These are phyloP conservation scores for Brachionus plicatilis DNA, from an alignment of 1,140 invertebrate species.

Conservation along the genomic window DNA sequence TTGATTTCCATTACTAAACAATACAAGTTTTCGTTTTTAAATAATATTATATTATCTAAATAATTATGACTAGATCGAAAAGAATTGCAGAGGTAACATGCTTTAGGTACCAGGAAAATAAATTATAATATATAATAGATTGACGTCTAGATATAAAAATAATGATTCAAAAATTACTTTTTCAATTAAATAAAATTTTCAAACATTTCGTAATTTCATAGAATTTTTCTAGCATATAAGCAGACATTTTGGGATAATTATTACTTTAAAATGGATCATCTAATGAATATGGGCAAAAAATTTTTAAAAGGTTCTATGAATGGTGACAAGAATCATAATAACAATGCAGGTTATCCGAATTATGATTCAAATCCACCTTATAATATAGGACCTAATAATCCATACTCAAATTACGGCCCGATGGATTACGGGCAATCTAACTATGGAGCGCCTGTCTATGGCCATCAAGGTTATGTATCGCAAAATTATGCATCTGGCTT, in stretches of 20 bases:
- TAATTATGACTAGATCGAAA: background rate
- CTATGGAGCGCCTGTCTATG: background rate
- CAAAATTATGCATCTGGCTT: background rate
- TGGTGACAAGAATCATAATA: background rate
- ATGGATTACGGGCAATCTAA: background rate
- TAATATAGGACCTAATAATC: background rate
- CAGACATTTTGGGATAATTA: background rate
- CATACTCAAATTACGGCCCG: background rate
- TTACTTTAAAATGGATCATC: background rate
- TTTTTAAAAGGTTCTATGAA: background rate
- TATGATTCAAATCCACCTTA: background rate
- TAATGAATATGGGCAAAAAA: slow-evolving; percentile 7
- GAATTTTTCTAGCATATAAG: background rate
- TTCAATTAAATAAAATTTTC: background rate
- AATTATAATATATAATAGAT: background rate
- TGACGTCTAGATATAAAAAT: background rate
- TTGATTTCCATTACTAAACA: too few species aligned
- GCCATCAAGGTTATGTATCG: background rate
- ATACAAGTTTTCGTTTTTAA: too few species aligned
- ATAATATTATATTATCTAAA: background rate
- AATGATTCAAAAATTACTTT: background rate
- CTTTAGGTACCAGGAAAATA: background rate
- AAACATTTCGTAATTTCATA: background rate
- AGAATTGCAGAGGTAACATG: background rate
- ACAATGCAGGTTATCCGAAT: background rate